Conservation (phyloP, 2,888 invertebrate species). For the Trissonchulus sp. region DNA sequence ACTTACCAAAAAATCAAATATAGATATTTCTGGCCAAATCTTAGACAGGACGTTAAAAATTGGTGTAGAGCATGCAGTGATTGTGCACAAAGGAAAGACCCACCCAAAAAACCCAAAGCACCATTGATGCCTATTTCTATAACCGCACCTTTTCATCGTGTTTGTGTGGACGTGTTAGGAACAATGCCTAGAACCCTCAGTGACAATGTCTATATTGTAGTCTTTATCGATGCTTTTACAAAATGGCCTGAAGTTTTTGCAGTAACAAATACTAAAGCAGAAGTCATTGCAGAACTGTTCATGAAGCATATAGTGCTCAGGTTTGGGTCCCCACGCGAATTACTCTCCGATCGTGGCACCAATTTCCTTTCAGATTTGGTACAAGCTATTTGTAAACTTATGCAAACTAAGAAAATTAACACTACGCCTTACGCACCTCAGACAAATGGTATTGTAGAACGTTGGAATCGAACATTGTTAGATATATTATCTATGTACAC, state of each 20-base stretch:
- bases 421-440: constrained; percentile 33
- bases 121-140: constrained; percentile 8
- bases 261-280: not conserved
- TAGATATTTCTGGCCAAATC: constrained; percentile 5
- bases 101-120: not conserved
- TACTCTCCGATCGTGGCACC: constrained; percentile 7
- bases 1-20: not conserved
- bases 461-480: constrained; percentile 33
- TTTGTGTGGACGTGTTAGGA: not conserved
- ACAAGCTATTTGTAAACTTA: not conserved
- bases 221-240: constrained; percentile 1
- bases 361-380: constrained; percentile 1
- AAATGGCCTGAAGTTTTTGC: not conserved
- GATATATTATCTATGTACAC: constrained; percentile 25
- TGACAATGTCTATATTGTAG: not conserved
- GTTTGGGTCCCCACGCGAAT: constrained; percentile 9
- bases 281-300: not conserved
- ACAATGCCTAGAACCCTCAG: not conserved
- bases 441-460: constrained; percentile 35
- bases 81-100: not conserved
- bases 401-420: not conserved
- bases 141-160: not conserved
- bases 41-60: not conserved
- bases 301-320: not conserved
- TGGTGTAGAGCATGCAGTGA: not conserved